A percentile compares a stretch with the other conserved stretches of the same genome.
Conservation (phyloP, 1,140 invertebrate genomes). For the Pachypsylla venusta region DNA sequence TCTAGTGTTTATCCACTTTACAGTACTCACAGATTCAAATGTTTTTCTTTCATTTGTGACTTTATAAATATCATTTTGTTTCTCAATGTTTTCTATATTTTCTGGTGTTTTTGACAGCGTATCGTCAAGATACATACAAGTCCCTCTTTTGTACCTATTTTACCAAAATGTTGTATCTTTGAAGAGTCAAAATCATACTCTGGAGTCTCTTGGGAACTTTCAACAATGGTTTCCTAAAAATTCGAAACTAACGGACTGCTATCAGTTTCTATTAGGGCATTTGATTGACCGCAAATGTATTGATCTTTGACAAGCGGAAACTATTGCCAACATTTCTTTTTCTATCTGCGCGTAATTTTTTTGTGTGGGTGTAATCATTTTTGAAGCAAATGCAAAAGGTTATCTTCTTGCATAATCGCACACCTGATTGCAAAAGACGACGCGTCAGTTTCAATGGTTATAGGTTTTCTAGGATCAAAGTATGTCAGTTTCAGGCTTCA, state of each 20-base stretch:
- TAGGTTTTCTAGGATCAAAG: constrained; percentile 21
- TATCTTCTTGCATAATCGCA: too few species aligned
- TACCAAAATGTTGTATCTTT: neutral
- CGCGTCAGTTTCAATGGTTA: neutral
- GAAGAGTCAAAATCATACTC: neutral
- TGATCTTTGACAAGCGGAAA: too few species aligned
- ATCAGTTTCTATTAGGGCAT: constrained; percentile 30
- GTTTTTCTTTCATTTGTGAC: too few species aligned
- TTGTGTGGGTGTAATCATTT: constrained; percentile 24
- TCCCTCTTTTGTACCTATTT: neutral
- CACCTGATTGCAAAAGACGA: too few species aligned
- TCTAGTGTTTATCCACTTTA: neutral
- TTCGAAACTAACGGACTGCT: constrained; percentile 23
- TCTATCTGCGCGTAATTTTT: constrained; percentile 29
- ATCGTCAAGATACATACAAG: neutral
- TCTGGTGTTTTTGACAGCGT: neutral
- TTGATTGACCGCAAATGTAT: constrained; percentile 24
- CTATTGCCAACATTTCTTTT: constrained; percentile 28
- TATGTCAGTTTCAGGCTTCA: constrained; percentile 21
- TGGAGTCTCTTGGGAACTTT: neutral
- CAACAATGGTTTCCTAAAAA: constrained; percentile 16
- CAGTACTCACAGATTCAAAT: neutral
- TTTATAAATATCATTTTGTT: neutral
- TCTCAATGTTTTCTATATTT: neutral
- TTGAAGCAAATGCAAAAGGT: constrained; percentile 27